Percentiles rank a stretch among this genome's conserved stretches.
Evolutionary conservation across 2,888 invertebrate species (phyloP).

Genomic region (Apocheima hispidaria): DNA sequence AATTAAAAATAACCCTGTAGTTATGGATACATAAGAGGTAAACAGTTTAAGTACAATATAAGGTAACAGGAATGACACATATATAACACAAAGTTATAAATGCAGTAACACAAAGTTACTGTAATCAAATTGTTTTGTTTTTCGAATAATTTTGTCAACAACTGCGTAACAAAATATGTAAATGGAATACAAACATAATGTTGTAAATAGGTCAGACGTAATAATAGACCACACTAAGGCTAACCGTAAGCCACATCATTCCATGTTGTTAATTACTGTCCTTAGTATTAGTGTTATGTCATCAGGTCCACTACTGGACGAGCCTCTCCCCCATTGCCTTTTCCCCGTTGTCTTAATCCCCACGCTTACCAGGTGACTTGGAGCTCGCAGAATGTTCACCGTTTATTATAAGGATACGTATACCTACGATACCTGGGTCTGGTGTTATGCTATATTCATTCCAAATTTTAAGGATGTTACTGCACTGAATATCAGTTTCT

Average conservation of each 20-base stretch:
- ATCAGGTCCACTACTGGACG: too few relatives aligned
- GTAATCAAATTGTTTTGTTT: background rate
- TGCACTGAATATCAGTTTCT: background rate
- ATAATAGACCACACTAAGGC: background rate
- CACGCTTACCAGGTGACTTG: too few relatives aligned
- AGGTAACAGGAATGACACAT: background rate
- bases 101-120: background rate
- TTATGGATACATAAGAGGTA: background rate
- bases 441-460: too few relatives aligned
- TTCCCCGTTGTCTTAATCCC: too few relatives aligned
- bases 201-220: background rate
- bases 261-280: background rate
- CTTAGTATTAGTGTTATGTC: too few relatives aligned
- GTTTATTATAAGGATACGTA: slow-evolving; percentile 1
- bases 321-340: too few relatives aligned
- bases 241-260: background rate
- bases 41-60: background rate
- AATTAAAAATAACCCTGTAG: too few relatives aligned
- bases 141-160: background rate
- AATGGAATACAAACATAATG: background rate
- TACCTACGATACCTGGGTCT: too few relatives aligned
- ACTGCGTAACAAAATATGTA: background rate
- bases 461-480: background rate
- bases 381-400: too few relatives aligned
- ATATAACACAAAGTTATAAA: background rate